Conservation (phyloP, 2,113 vertebrate genomes). For the Hepsetus odoe region DNA sequence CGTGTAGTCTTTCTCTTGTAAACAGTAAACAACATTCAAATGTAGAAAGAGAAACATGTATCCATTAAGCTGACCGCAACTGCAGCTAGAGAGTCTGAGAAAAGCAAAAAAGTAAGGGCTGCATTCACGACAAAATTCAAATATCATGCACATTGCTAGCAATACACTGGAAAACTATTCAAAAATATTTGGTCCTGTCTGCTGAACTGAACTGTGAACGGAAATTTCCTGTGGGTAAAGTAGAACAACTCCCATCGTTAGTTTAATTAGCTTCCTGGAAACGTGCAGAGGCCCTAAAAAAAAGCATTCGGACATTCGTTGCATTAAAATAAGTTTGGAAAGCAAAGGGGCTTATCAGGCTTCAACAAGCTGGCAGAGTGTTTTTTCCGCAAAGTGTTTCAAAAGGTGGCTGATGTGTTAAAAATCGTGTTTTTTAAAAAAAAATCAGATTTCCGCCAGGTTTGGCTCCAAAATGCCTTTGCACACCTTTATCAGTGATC, state of each 20-base stretch:
- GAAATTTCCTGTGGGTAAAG: neutral
- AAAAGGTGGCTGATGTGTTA: no score
- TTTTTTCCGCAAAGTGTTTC: no score
- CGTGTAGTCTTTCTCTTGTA: slow-evolving; percentile 17
- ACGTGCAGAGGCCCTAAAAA: no score
- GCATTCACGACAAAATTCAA: slow-evolving; percentile 48
- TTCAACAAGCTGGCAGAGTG: no score
- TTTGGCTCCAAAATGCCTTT: no score
- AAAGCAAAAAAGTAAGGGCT: slow-evolving; percentile 41
- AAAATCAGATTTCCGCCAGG: no score
- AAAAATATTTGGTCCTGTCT: slow-evolving; percentile 26
- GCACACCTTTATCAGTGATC: no score
- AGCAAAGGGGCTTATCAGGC: no score
- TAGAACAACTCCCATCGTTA: neutral
- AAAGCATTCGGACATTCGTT: no score
- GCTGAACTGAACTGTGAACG: neutral
- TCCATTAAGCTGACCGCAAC: slow-evolving; percentile 12
- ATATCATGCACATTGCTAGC: slow-evolving; percentile 54
- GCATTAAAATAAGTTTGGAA: no score
- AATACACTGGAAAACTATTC: slow-evolving; percentile 33
- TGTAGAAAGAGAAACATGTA: slow-evolving; percentile 42
- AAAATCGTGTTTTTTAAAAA: no score
- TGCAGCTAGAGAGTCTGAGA: slow-evolving; percentile 14
- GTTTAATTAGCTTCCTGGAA: neutral
- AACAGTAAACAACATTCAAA: slow-evolving; percentile 54